These are phyloP conservation scores for Dendrocopos noguchii DNA, from an alignment of 2,113 vertebrate species.

Conservation along the genomic window DNA sequence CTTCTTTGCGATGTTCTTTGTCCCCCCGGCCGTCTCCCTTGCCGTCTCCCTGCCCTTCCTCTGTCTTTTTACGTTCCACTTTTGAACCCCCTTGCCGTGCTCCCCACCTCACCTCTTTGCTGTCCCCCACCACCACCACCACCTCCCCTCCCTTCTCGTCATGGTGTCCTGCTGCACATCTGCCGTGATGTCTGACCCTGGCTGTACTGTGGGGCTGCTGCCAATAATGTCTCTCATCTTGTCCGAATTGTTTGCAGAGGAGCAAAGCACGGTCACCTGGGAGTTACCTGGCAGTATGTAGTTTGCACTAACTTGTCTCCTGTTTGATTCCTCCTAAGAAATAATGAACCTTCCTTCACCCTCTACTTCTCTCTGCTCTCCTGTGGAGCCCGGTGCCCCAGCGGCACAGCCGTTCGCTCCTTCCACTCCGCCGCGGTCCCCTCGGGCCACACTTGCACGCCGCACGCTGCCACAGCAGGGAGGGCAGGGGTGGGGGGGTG, in stretches of 20 bases:
- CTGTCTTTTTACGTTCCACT: background rate
- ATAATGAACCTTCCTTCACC: slow-evolving; percentile 27
- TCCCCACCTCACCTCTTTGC: slow-evolving; percentile 1
- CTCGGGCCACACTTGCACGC: background rate
- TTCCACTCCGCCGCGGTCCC: background rate
- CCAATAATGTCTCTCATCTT: slow-evolving; percentile 86
- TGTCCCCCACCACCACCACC: background rate
- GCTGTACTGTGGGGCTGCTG: slow-evolving; percentile 86
- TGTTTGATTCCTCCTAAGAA: background rate
- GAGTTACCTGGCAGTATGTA: slow-evolving; percentile 87
- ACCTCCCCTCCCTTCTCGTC: background rate
- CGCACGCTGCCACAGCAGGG: background rate
- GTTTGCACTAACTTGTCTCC: slow-evolving; percentile 70
- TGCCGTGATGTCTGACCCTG: slow-evolving; percentile 74
- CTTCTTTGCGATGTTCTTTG: background rate
- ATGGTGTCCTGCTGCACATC: slow-evolving; percentile 62
- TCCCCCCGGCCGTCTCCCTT: background rate
- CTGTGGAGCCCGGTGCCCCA: background rate
- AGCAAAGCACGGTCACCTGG: slow-evolving; percentile 82
- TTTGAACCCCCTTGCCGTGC: background rate
- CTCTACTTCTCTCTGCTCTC: background rate
- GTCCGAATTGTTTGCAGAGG: slow-evolving; percentile 79
- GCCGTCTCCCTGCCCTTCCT: background rate
- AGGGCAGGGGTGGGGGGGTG: background rate
- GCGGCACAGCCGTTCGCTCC: background rate